phyloP scores from a whole-genome alignment of 2,888 invertebrate genomes.

The Synergus japonicus region DNA sequence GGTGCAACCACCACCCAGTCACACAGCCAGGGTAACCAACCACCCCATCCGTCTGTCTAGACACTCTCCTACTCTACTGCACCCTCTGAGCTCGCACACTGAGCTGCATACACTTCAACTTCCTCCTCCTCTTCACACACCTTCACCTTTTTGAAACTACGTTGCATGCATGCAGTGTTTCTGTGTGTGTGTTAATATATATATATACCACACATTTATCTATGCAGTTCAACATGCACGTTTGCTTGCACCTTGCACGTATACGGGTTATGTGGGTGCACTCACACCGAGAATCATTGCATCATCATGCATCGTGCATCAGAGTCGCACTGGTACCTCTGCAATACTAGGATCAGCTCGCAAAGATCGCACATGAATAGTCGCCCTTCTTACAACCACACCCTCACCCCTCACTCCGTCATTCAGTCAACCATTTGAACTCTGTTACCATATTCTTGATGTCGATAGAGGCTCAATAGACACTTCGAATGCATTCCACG shows the following conservation, averaged over 20 bases:
- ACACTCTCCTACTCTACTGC: slow-evolving; percentile 75
- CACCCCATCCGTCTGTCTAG: slow-evolving; percentile 73
- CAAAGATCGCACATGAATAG: slow-evolving; percentile 50
- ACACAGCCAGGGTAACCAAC: slow-evolving; percentile 60
- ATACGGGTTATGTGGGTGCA: slow-evolving; percentile 45
- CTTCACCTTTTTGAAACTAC: slow-evolving; percentile 69
- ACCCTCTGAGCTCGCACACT: slow-evolving; percentile 67
- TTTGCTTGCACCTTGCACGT: neutral
- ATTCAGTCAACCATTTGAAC: slow-evolving; percentile 46
- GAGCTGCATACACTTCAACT: slow-evolving; percentile 51
- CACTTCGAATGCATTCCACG: slow-evolving; percentile 31
- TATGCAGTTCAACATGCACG: slow-evolving; percentile 15
- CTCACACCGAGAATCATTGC: slow-evolving; percentile 53
- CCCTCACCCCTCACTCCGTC: slow-evolving; percentile 60
- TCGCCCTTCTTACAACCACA: slow-evolving; percentile 64
- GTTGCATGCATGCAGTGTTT: slow-evolving; percentile 44
- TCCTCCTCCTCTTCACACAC: slow-evolving; percentile 61
- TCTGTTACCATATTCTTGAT: slow-evolving; percentile 44
- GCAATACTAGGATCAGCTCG: neutral
- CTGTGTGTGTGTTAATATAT: slow-evolving; percentile 42
- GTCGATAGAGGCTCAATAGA: slow-evolving; percentile 64
- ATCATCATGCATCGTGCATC: slow-evolving; percentile 68
- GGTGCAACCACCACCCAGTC: slow-evolving; percentile 62
- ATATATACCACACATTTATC: slow-evolving; percentile 13
- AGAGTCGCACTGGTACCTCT: slow-evolving; percentile 60